phyloP scores from a whole-genome alignment of 2,888 invertebrate species.

The Diaphora mendica region DNA sequence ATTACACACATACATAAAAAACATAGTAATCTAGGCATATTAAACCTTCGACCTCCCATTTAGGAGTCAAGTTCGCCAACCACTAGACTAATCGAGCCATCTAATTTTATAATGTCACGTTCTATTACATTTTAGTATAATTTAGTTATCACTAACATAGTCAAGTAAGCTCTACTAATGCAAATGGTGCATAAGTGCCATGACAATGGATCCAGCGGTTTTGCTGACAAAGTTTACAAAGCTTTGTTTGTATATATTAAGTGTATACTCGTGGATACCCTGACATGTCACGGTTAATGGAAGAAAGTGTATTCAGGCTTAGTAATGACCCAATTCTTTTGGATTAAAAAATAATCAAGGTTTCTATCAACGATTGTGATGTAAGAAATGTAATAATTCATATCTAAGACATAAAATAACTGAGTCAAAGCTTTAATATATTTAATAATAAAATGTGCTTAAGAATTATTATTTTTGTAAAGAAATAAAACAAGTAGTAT shows the following conservation, averaged over 20 bases:
- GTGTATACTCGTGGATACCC: constrained; percentile 39
- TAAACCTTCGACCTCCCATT: too few species aligned
- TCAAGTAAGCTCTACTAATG: constrained; percentile 36
- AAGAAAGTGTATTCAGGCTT: constrained; percentile 63
- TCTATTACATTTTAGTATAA: not conserved
- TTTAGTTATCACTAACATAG: not conserved
- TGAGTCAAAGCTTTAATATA: too few species aligned
- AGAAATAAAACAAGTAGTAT: too few species aligned
- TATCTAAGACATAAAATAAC: too few species aligned
- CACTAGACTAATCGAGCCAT: too few species aligned
- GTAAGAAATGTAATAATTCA: not conserved
- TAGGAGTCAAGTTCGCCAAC: too few species aligned
- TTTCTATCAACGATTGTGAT: not conserved
- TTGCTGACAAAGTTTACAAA: constrained; percentile 69
- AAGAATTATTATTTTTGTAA: too few species aligned
- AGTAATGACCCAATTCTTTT: constrained; percentile 64
- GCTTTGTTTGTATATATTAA: constrained; percentile 56
- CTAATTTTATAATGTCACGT: too few species aligned
- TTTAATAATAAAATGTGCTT: too few species aligned
- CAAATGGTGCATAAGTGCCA: constrained; percentile 43
- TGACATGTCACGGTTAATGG: constrained; percentile 73
- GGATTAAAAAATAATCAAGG: not conserved
- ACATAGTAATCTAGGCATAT: too few species aligned
- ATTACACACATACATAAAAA: too few species aligned
- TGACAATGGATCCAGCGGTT: constrained; percentile 57